These are phyloP conservation scores for Rynchops niger DNA, from an alignment of 2,113 vertebrate genomes.

Conservation along the genomic window DNA sequence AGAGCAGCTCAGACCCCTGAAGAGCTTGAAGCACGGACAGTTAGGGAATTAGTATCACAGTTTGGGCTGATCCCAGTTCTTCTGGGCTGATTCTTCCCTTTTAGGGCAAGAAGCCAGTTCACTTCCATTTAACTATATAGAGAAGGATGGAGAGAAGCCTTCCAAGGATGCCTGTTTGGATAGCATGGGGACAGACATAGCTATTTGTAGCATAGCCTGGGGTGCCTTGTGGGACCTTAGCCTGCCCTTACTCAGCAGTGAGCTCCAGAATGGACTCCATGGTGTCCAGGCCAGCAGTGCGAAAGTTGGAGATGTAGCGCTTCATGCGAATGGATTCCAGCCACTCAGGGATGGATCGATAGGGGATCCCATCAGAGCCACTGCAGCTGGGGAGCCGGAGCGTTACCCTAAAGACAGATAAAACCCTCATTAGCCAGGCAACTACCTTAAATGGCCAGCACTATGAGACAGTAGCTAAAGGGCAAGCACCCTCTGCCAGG, in stretches of 20 bases:
- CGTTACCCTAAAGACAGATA: conserved; percentile 55
- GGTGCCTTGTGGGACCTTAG: not conserved
- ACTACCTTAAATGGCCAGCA: not conserved
- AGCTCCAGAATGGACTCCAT: conserved; percentile 81
- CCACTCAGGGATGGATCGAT: conserved; percentile 77
- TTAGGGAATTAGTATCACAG: not conserved
- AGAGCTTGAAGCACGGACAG: not conserved
- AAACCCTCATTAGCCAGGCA: not conserved
- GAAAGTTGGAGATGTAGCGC: conserved; percentile 78
- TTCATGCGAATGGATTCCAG: conserved; percentile 82
- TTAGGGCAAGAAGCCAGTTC: not conserved
- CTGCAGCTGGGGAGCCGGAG: conserved; percentile 80
- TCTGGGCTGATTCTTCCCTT: not conserved
- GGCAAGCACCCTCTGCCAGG: not conserved
- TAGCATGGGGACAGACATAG: not conserved
- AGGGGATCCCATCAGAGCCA: conserved; percentile 78
- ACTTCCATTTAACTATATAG: not conserved
- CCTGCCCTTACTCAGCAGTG: conserved; percentile 72
- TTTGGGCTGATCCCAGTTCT: not conserved
- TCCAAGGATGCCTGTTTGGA: not conserved
- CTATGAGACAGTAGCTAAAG: not conserved
- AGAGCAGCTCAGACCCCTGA: not conserved
- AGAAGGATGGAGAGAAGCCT: not conserved
- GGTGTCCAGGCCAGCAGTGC: conserved; percentile 76
- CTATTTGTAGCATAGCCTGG: not conserved